Percentiles rank a stretch among this genome's conserved stretches.
These are phyloP conservation scores for Calosoma granatense DNA, from an alignment of 1,140 invertebrate genomes.

Conservation along the genomic window DNA sequence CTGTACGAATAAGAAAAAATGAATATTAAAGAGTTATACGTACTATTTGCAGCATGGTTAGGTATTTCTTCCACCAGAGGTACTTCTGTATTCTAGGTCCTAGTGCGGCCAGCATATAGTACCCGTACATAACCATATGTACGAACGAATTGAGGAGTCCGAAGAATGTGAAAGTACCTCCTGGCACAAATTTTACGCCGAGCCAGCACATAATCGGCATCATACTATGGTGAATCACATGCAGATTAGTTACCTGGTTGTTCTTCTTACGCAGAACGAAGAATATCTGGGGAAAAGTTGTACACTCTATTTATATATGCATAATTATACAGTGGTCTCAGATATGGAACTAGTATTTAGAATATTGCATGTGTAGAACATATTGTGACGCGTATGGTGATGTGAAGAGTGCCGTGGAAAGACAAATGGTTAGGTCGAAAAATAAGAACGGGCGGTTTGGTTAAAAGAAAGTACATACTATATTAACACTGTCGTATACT, in stretches of 20 bases:
- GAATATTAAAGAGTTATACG: too few species aligned
- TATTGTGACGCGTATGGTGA: too few species aligned
- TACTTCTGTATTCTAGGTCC: conserved; percentile 67
- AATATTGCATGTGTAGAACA: too few species aligned
- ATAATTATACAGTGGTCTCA: too few species aligned
- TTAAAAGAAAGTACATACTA: too few species aligned
- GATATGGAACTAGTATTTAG: too few species aligned
- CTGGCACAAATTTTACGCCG: conserved; percentile 76
- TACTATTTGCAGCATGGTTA: conserved; percentile 74
- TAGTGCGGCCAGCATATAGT: conserved; percentile 69
- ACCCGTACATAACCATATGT: conserved; percentile 57
- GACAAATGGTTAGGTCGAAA: too few species aligned
- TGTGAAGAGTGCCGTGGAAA: too few species aligned
- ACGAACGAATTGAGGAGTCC: conserved; percentile 76
- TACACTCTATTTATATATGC: too few species aligned
- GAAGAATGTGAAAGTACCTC: conserved; percentile 72
- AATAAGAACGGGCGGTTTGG: too few species aligned
- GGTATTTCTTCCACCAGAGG: conserved; percentile 85
- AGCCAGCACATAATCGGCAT: conserved; percentile 94
- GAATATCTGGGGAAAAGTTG: conserved; percentile 63
- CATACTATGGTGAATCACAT: conserved; percentile 88
- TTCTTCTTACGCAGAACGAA: conserved; percentile 84
- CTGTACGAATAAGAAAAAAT: too few species aligned
- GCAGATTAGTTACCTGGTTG: conserved; percentile 78
- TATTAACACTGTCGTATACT: too few species aligned